A percentile compares a stretch with the other conserved stretches of the same genome.
Conservation (phyloP, 2,888 invertebrate species). For the Phyllotreta cruciferae region DNA sequence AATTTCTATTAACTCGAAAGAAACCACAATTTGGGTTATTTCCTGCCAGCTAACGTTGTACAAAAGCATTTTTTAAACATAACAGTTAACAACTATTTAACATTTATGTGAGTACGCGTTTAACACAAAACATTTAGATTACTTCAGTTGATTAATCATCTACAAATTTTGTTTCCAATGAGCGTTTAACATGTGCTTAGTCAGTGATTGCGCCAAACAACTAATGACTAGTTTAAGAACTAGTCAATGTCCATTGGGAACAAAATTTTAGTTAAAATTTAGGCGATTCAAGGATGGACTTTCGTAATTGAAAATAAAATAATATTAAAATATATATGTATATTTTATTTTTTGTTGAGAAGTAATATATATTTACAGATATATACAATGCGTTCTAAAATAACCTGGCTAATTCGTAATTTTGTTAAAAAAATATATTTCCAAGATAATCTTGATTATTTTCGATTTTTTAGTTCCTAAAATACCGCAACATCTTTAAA, state of each 20-base stretch:
- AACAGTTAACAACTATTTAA: constrained; percentile 16
- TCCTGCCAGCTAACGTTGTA: constrained; percentile 15
- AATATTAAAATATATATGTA: constrained; percentile 8
- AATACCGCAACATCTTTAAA: not conserved
- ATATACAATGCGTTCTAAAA: constrained; percentile 16
- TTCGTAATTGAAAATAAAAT: constrained; percentile 8
- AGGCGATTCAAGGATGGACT: too few relatives aligned
- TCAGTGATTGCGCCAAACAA: too few relatives aligned
- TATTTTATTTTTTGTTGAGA: constrained; percentile 4
- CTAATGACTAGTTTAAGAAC: too few relatives aligned
- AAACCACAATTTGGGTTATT: constrained; percentile 11
- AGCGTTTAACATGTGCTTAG: constrained; percentile 4
- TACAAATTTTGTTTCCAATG: not conserved
- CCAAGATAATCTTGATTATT: not conserved
- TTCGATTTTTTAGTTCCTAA: constrained; percentile 1
- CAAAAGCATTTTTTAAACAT: constrained; percentile 16
- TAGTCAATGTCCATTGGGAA: too few relatives aligned
- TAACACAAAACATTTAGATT: too few relatives aligned
- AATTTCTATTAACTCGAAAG: not conserved
- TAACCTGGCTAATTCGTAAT: not conserved
- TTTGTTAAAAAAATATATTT: constrained; percentile 10
- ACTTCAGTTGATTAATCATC: constrained; percentile 2
- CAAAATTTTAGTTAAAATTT: too few relatives aligned
- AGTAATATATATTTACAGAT: constrained; percentile 12
- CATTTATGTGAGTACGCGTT: constrained; percentile 13